Conservation (phyloP, 1,140 invertebrate species). For the Hydropsyche tenuis region DNA sequence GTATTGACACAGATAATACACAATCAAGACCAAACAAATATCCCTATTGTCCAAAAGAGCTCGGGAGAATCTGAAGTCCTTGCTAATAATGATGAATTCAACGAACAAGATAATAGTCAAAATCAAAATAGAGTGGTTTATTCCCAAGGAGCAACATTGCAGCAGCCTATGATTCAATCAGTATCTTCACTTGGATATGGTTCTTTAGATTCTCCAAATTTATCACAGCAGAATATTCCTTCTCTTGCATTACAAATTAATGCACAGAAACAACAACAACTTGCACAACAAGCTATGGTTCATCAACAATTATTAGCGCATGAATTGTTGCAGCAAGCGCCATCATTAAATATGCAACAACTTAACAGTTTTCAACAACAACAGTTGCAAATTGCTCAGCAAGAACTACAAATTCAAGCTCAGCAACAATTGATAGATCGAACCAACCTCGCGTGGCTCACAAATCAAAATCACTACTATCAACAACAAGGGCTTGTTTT, state of each 20-base stretch:
- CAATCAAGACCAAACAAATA: conserved; percentile 50
- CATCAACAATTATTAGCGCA: conserved; percentile 55
- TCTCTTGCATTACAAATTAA: conserved; percentile 59
- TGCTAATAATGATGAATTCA: conserved; percentile 44
- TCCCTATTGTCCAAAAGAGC: conserved; percentile 53
- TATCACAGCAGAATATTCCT: conserved; percentile 55
- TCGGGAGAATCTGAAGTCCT: conserved; percentile 49
- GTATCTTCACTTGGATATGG: conserved; percentile 44
- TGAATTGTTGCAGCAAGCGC: conserved; percentile 58
- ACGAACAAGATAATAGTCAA: conserved; percentile 35
- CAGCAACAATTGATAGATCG: conserved; percentile 60
- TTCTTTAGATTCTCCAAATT: conserved; percentile 47
- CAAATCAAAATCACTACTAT: conserved; percentile 45
- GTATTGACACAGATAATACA: conserved; percentile 61
- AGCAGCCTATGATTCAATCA: conserved; percentile 50
- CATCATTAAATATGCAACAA: conserved; percentile 62
- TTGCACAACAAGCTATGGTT: conserved; percentile 55
- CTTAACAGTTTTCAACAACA: conserved; percentile 60
- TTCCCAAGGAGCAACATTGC: conserved; percentile 50
- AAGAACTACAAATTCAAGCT: conserved; percentile 58
- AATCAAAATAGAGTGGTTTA: conserved; percentile 3
- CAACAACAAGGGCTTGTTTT: conserved; percentile 48
- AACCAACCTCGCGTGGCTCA: conserved; percentile 56
- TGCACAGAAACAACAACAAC: conserved; percentile 57
- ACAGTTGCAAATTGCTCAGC: conserved; percentile 58